These are phyloP conservation scores for Papilio aristodemus DNA, from an alignment of 1,140 invertebrate species.

Conservation along the genomic window DNA sequence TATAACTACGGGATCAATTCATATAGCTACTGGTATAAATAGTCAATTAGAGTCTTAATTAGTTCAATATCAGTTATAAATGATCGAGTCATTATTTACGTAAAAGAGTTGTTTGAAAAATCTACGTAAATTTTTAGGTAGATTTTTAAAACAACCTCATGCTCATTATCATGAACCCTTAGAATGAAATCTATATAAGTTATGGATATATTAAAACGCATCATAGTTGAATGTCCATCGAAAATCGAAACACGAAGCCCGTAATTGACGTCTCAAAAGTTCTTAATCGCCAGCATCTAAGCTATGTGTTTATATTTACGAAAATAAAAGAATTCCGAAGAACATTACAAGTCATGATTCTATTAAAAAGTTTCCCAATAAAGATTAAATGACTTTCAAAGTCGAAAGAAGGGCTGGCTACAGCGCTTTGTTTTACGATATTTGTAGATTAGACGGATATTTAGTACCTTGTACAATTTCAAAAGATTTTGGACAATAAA, in stretches of 20 bases:
- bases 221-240: neutral
- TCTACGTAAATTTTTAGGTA: no score
- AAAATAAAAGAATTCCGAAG: slow-evolving; percentile 5
- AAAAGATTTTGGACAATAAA: neutral
- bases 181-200: no score
- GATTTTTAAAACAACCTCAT: no score
- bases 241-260: neutral
- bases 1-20: no score
- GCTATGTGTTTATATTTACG: slow-evolving; percentile 2
- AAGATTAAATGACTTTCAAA: slow-evolving; percentile 21
- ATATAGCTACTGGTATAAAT: no score
- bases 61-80: no score
- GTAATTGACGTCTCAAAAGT: slow-evolving; percentile 8
- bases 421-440: slow-evolving; percentile 1
- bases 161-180: no score
- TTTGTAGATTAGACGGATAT: neutral
- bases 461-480: neutral
- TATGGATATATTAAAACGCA: no score
- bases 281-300: neutral
- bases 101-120: no score
- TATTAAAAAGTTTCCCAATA: slow-evolving; percentile 27
- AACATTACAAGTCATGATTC: slow-evolving; percentile 22
- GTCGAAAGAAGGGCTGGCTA: neutral
- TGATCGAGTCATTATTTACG: no score
- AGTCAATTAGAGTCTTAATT: no score